phyloP scores from a whole-genome alignment of 1,140 invertebrate species.

The Apis cerana region DNA sequence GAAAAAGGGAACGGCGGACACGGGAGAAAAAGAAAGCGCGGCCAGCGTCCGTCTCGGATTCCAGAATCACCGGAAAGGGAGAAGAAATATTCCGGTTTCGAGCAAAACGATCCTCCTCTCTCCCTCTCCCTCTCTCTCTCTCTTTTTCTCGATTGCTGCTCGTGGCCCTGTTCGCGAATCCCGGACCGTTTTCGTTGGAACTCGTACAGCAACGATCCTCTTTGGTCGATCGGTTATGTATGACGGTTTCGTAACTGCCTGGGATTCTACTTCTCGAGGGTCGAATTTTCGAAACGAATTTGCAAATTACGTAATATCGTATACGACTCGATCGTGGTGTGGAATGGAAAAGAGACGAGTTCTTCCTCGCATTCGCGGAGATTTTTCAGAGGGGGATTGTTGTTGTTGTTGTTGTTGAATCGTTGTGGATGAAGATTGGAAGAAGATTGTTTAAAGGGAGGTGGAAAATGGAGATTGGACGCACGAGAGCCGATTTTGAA shows the following conservation, averaged over 20 bases:
- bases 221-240: conserved; percentile 25
- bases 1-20: conserved; percentile 42
- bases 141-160: background rate
- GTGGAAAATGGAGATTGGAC: conserved; percentile 7
- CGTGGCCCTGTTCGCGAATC: background rate
- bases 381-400: too few species aligned
- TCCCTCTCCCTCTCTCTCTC: background rate
- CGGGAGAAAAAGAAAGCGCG: conserved; percentile 34
- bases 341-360: too few species aligned
- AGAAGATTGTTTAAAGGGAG: background rate
- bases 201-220: conserved; percentile 12
- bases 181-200: background rate
- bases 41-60: conserved; percentile 43
- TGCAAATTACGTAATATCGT: background rate
- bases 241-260: conserved; percentile 35
- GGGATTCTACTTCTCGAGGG: background rate
- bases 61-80: conserved; percentile 60
- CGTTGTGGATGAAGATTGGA: too few species aligned
- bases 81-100: conserved; percentile 47
- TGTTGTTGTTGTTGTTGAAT: too few species aligned
- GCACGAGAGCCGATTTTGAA: conserved; percentile 18
- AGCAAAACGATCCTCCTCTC: conserved; percentile 19
- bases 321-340: too few species aligned
- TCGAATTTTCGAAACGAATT: background rate
- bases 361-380: too few species aligned